phyloP scores from a whole-genome alignment of 2,888 invertebrate species.

The Drosophila pegasa region DNA sequence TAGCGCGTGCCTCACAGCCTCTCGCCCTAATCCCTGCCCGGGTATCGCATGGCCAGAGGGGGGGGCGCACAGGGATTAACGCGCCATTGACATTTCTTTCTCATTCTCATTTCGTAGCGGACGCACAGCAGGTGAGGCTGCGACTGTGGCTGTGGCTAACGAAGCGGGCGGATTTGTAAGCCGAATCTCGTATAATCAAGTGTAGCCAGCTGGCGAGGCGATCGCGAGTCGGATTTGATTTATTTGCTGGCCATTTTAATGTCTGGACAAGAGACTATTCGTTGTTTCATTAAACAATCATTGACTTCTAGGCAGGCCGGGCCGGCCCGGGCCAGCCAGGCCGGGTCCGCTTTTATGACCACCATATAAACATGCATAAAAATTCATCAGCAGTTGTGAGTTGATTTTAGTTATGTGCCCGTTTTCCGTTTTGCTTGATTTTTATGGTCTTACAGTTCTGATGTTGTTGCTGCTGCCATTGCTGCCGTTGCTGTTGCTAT shows the following conservation, averaged over 20 bases:
- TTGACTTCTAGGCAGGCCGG: conserved; percentile 70
- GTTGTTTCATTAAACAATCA: conserved; percentile 76
- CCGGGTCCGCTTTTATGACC: conserved; percentile 59
- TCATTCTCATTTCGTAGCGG: conserved; percentile 29
- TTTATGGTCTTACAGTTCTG: conserved; percentile 69
- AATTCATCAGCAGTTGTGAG: conserved; percentile 73
- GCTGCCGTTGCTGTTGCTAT: conserved; percentile 9
- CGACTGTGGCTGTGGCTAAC: conserved; percentile 52
- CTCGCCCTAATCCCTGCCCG: conserved; percentile 57
- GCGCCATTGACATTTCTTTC: conserved; percentile 67
- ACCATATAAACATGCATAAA: conserved; percentile 79
- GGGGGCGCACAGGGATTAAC: conserved; percentile 60
- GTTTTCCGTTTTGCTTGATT: conserved; percentile 63
- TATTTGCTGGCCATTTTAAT: conserved; percentile 69
- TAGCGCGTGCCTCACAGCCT: conserved; percentile 65
- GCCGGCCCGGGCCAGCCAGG: neutral
- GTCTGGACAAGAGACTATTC: conserved; percentile 42
- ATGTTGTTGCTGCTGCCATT: conserved; percentile 29
- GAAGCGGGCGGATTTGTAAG: conserved; percentile 73
- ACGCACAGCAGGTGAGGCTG: conserved; percentile 70
- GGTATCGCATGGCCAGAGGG: conserved; percentile 36
- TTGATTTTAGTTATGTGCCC: conserved; percentile 62
- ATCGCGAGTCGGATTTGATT: conserved; percentile 63
- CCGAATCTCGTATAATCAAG: conserved; percentile 66
- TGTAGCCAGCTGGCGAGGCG: conserved; percentile 46